Evolutionary conservation across 2,888 invertebrate species (phyloP).

Genomic region (Torymus tubicola): DNA sequence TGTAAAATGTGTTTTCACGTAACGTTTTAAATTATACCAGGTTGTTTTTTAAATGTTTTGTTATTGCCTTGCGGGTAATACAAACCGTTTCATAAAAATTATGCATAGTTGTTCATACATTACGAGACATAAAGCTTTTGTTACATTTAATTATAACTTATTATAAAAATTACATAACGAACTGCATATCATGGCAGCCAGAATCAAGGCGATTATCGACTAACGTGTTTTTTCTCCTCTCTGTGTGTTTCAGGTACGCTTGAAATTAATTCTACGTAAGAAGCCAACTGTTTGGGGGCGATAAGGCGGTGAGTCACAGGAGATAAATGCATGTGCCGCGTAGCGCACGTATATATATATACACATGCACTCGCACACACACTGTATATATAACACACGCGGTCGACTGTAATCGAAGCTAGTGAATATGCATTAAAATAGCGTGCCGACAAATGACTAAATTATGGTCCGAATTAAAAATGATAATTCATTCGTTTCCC

Average conservation of each 20-base stretch:
- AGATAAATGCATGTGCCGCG: conserved; percentile 37
- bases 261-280: conserved; percentile 38
- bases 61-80: too few relatives aligned
- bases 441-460: conserved; percentile 39
- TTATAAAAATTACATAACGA: too few relatives aligned
- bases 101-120: too few relatives aligned
- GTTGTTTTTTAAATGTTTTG: too few relatives aligned
- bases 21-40: too few relatives aligned
- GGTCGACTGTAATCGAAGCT: conserved; percentile 18
- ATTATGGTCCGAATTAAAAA: conserved; percentile 42
- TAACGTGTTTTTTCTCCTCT: conserved; percentile 30
- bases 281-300: conserved; percentile 45
- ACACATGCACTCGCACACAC: not conserved
- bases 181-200: too few relatives aligned
- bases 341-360: conserved; percentile 14
- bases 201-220: conserved; percentile 17
- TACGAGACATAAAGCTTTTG: too few relatives aligned
- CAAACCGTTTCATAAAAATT: too few relatives aligned
- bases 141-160: too few relatives aligned
- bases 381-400: conserved; percentile 4
- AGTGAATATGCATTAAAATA: conserved; percentile 43
- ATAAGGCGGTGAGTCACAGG: conserved; percentile 55
- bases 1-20: too few relatives aligned
- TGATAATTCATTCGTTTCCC: conserved; percentile 15
- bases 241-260: conserved; percentile 50